Conservation (phyloP, 2,888 invertebrate genomes). For the Iphiclides podalirius region DNA sequence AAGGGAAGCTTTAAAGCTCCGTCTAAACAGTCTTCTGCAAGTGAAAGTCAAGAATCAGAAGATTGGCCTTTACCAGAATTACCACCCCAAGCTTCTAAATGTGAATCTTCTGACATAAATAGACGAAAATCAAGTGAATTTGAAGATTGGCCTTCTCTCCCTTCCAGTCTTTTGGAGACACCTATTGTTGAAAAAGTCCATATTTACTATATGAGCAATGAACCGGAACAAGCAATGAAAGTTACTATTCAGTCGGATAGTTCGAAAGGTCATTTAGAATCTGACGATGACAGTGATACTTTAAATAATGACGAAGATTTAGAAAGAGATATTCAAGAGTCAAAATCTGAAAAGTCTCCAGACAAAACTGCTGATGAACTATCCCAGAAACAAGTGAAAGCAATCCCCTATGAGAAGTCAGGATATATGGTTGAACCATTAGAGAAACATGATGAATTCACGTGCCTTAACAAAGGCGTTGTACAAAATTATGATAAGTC, state of each 20-base stretch:
- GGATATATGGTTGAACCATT: constrained; percentile 75
- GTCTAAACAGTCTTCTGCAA: constrained; percentile 66
- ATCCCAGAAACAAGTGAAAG: constrained; percentile 54
- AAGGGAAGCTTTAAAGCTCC: constrained; percentile 58
- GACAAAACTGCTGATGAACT: constrained; percentile 52
- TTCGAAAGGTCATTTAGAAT: constrained; percentile 82
- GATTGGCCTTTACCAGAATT: constrained; percentile 89
- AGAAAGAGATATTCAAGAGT: constrained; percentile 77
- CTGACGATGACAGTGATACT: constrained; percentile 85
- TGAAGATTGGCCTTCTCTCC: constrained; percentile 91
- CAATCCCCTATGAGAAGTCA: constrained; percentile 73
- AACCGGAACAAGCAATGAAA: constrained; percentile 88
- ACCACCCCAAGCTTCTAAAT: constrained; percentile 77
- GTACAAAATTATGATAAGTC: constrained; percentile 72
- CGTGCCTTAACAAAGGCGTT: constrained; percentile 60
- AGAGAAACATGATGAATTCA: constrained; percentile 59
- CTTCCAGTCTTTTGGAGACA: constrained; percentile 85
- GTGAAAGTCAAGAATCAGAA: constrained; percentile 86
- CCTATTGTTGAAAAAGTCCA: constrained; percentile 88
- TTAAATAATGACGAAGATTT: constrained; percentile 83
- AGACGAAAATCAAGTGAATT: constrained; percentile 82
- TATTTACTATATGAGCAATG: constrained; percentile 88
- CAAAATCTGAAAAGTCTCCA: constrained; percentile 62
- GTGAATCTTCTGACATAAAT: constrained; percentile 43
- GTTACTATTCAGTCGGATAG: constrained; percentile 86